Evolutionary conservation across 2,888 invertebrate genomes (phyloP).

Genomic region (Apoderus coryli): DNA sequence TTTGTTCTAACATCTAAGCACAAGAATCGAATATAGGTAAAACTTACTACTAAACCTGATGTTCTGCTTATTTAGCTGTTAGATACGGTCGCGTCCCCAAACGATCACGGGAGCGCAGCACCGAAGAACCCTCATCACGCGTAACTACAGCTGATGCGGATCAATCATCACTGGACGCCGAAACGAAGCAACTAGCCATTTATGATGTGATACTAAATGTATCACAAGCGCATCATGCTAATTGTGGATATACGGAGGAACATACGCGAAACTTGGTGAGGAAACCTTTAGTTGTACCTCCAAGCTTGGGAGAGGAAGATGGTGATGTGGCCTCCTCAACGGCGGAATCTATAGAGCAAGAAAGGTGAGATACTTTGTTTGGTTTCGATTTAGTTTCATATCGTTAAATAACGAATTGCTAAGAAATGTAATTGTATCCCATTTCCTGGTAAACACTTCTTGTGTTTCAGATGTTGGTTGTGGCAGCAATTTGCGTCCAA

Average conservation of each 20-base stretch:
- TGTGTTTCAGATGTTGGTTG: slow-evolving; percentile 44
- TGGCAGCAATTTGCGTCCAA: slow-evolving; percentile 81
- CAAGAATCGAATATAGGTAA: no score
- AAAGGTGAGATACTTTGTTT: slow-evolving; percentile 19
- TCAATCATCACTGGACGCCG: background rate
- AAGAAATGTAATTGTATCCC: no score
- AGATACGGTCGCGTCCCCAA: slow-evolving; percentile 95
- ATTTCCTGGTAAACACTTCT: no score
- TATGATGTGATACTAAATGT: slow-evolving; percentile 65
- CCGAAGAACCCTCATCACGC: slow-evolving; percentile 25
- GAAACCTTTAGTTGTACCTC: slow-evolving; percentile 48
- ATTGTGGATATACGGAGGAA: slow-evolving; percentile 82
- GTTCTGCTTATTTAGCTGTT: slow-evolving; percentile 66
- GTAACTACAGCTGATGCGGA: slow-evolving; percentile 10
- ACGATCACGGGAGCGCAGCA: slow-evolving; percentile 67
- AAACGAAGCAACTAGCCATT: background rate
- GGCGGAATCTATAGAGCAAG: slow-evolving; percentile 24
- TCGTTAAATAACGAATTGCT: no score
- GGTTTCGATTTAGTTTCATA: no score
- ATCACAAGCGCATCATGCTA: slow-evolving; percentile 71
- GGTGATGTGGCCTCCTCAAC: slow-evolving; percentile 34
- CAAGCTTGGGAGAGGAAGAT: slow-evolving; percentile 14
- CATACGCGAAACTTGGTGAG: slow-evolving; percentile 53
- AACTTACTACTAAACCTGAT: no score
- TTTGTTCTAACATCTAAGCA: no score